Conservation (phyloP, 2,797 vertebrate genomes). For the Allobates femoralis region DNA sequence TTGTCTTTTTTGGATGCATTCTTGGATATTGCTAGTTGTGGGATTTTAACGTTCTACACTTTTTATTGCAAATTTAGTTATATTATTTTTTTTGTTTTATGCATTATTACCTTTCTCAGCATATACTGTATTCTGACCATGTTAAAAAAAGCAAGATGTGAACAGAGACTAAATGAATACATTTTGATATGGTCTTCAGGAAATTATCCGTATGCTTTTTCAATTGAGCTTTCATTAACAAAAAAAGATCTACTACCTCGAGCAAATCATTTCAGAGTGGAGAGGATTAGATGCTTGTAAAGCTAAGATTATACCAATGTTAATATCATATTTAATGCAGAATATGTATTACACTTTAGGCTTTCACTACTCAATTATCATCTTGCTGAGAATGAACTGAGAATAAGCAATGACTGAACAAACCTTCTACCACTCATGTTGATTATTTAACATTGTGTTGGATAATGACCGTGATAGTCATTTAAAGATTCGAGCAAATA, state of each 20-base stretch:
- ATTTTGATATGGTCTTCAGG: not conserved
- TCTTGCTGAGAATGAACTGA: not conserved
- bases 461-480: not conserved
- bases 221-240: slow-evolving; percentile 8
- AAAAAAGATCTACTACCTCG: not conserved
- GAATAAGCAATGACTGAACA: slow-evolving; percentile 15
- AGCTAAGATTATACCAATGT: not conserved
- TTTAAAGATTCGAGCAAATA: not conserved
- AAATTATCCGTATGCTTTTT: not conserved
- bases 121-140: no score
- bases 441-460: slow-evolving; percentile 8
- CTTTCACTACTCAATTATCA: not conserved
- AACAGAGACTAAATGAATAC: not conserved
- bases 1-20: no score
- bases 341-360: not conserved
- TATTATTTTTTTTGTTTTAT: no score
- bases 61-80: no score
- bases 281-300: slow-evolving; percentile 23
- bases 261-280: not conserved
- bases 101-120: no score
- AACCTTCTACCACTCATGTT: not conserved
- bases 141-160: no score
- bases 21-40: no score
- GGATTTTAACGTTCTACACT: no score
- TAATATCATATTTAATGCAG: slow-evolving; percentile 20